phyloP scores from a whole-genome alignment of 1,140 invertebrate species.

The Carposina sasakii region DNA sequence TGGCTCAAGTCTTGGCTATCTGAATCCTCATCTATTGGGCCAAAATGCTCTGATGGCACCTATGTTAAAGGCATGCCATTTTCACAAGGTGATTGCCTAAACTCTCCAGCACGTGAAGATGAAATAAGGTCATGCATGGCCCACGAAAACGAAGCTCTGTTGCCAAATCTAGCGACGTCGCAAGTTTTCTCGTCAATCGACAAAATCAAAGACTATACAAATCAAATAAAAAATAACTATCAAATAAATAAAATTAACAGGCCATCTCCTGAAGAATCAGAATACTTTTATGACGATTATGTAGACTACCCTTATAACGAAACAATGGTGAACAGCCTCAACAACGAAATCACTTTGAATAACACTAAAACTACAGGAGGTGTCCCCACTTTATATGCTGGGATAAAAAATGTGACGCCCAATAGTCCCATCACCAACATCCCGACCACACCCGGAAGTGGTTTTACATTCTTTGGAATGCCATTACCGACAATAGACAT shows the following conservation, averaged over 20 bases:
- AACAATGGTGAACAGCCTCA: conserved; percentile 61
- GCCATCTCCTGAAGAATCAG: conserved; percentile 79
- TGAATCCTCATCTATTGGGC: conserved; percentile 79
- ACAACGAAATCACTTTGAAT: conserved; percentile 54
- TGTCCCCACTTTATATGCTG: conserved; percentile 79
- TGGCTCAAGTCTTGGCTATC: conserved; percentile 88
- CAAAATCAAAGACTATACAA: conserved; percentile 65
- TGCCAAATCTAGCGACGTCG: conserved; percentile 67
- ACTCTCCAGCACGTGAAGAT: conserved; percentile 65
- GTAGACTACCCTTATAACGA: conserved; percentile 81
- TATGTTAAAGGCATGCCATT: conserved; percentile 80
- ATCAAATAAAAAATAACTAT: conserved; percentile 55
- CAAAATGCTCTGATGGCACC: conserved; percentile 83
- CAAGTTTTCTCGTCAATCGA: conserved; percentile 72
- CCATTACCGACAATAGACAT: conserved; percentile 83
- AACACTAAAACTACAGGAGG: too few relatives aligned
- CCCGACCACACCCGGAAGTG: conserved; percentile 54
- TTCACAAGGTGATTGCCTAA: conserved; percentile 77
- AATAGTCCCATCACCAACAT: conserved; percentile 48
- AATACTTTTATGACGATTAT: conserved; percentile 88
- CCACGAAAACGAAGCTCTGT: conserved; percentile 77
- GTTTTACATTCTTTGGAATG: conserved; percentile 89
- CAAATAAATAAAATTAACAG: conserved; percentile 61
- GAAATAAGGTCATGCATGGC: conserved; percentile 69
- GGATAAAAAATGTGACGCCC: conserved; percentile 69